Conservation (phyloP, 2,113 vertebrate species). For the Haliaeetus leucogaster region DNA sequence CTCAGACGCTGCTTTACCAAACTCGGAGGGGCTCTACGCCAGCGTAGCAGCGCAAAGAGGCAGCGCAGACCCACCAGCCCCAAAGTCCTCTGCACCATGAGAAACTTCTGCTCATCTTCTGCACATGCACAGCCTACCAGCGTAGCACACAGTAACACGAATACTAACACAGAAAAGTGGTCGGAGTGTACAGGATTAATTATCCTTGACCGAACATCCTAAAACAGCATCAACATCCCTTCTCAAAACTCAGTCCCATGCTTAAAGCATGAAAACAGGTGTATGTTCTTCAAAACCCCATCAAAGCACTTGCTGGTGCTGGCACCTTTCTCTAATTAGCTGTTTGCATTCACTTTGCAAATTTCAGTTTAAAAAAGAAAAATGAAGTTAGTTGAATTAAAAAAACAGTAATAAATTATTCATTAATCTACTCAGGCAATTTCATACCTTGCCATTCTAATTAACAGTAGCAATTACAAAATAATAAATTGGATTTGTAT, state of each 20-base stretch:
- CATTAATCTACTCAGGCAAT: background rate
- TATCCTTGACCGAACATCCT: background rate
- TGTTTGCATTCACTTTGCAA: background rate
- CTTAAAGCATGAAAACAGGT: background rate
- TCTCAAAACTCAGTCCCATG: background rate
- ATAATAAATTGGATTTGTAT: background rate
- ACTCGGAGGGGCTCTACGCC: fast-evolving
- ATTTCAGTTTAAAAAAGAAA: background rate
- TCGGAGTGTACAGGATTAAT: background rate
- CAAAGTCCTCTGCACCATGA: fast-evolving
- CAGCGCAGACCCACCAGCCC: background rate
- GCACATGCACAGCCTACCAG: background rate
- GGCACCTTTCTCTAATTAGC: background rate
- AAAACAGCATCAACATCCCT: background rate
- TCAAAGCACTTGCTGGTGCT: background rate
- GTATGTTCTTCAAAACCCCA: background rate
- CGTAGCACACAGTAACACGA: fast-evolving
- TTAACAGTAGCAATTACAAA: background rate
- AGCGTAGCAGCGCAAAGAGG: background rate
- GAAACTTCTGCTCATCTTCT: background rate
- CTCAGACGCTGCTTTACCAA: background rate
- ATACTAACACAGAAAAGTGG: too few relatives aligned
- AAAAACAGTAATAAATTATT: background rate
- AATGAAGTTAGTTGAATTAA: background rate
- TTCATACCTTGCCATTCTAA: background rate